A percentile compares a stretch with the other conserved stretches of the same genome.
Evolutionary conservation across 2,888 invertebrate species (phyloP).

Genomic region (Dugesia japonica): DNA sequence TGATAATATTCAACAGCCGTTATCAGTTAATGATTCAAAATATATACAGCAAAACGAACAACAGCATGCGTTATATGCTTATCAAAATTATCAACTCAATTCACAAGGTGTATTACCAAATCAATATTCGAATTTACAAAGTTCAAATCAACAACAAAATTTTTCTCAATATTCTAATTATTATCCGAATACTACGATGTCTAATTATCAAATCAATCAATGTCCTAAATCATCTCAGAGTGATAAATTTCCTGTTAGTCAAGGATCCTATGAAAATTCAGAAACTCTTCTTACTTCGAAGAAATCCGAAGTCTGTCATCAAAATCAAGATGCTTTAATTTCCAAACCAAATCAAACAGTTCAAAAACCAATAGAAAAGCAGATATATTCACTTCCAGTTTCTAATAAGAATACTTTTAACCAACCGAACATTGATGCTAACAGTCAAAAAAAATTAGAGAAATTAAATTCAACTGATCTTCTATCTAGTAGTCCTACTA

Average conservation of each 20-base stretch:
- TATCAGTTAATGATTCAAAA: neutral
- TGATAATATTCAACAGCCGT: neutral
- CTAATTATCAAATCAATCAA: conserved; percentile 12
- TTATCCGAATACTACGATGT: neutral
- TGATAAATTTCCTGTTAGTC: neutral
- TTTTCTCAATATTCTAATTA: neutral
- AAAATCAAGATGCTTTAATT: neutral
- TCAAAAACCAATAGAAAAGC: neutral
- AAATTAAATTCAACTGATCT: conserved; percentile 21
- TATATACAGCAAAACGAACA: neutral
- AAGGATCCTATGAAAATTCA: neutral
- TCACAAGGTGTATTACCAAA: neutral
- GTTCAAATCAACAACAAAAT: neutral
- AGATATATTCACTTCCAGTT: neutral
- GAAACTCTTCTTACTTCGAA: neutral
- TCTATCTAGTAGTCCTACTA: conserved; percentile 25
- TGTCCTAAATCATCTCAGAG: neutral
- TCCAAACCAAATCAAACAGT: neutral
- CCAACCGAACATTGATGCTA: neutral
- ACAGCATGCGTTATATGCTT: neutral
- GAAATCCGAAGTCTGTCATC: neutral
- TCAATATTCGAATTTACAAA: neutral
- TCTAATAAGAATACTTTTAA: neutral
- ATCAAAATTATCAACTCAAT: neutral
- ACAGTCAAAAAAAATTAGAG: neutral